Conservation (phyloP, 2,797 vertebrate species). For the Ambastaia sidthimunki region DNA sequence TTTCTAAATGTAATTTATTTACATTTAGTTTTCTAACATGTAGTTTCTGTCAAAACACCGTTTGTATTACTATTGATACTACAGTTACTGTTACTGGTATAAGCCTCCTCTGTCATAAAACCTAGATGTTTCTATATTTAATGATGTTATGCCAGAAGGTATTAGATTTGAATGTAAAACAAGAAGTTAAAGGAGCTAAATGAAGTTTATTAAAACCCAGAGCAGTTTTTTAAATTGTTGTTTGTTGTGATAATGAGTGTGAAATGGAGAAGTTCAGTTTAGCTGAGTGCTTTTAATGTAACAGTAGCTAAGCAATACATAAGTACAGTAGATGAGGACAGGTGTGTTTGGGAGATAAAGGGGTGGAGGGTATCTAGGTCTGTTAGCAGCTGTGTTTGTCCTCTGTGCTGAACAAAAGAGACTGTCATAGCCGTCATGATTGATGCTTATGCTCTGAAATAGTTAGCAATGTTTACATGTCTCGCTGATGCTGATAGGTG, state of each 20-base stretch:
- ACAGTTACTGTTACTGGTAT: background rate
- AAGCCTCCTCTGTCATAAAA: background rate
- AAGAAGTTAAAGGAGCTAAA: background rate
- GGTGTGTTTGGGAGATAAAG: slow-evolving; percentile 80
- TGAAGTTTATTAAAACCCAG: slow-evolving; percentile 6
- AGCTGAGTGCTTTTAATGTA: slow-evolving; percentile 72
- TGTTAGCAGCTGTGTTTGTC: slow-evolving; percentile 82
- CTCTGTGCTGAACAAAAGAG: slow-evolving; percentile 77
- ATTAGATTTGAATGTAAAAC: background rate
- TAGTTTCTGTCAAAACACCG: background rate
- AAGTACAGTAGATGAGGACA: slow-evolving; percentile 66
- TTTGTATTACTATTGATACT: background rate
- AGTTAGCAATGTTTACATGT: slow-evolving; percentile 78
- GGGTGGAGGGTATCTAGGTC: slow-evolving; percentile 64
- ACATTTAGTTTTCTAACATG: background rate
- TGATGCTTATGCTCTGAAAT: slow-evolving; percentile 74
- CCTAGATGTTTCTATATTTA: background rate
- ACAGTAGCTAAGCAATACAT: slow-evolving; percentile 74
- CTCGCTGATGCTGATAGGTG: slow-evolving; percentile 61
- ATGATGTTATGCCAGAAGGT: background rate
- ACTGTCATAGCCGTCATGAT: slow-evolving; percentile 78
- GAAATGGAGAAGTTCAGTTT: slow-evolving; percentile 14
- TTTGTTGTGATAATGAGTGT: background rate
- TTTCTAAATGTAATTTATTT: no score
- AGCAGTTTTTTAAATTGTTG: slow-evolving; percentile 8